Percentiles rank a stretch among this genome's conserved stretches.
These are phyloP conservation scores for Neuroscelio doddi DNA, from an alignment of 2,888 invertebrate species.

Conservation along the genomic window DNA sequence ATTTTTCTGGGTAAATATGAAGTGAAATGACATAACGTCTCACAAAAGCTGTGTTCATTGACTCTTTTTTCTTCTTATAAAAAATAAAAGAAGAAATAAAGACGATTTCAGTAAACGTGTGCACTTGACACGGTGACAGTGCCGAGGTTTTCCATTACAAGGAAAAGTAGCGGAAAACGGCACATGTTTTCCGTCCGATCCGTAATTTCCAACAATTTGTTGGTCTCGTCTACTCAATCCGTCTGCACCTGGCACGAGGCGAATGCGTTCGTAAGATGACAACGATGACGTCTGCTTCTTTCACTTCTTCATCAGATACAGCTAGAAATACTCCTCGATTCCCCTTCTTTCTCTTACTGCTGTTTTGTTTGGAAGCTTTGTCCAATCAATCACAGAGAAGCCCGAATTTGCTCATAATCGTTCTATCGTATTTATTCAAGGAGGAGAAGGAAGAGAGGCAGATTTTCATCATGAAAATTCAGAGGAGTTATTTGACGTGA, in stretches of 20 bases:
- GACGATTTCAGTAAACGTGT: slow-evolving; percentile 13
- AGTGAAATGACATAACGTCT: too few relatives aligned
- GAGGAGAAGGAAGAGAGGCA: too few relatives aligned
- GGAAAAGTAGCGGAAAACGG: slow-evolving; percentile 34
- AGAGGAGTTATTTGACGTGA: too few relatives aligned
- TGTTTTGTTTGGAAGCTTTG: slow-evolving; percentile 30
- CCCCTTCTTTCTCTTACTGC: neutral
- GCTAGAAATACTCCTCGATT: slow-evolving; percentile 22
- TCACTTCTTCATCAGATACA: slow-evolving; percentile 18
- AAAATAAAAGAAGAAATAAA: neutral
- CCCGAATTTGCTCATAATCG: slow-evolving; percentile 20
- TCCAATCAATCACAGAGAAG: slow-evolving; percentile 35
- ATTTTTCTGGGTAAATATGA: too few relatives aligned
- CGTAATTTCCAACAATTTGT: slow-evolving; percentile 51
- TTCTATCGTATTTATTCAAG: too few relatives aligned
- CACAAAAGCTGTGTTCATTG: too few relatives aligned
- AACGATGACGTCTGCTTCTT: slow-evolving; percentile 3
- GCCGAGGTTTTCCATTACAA: slow-evolving; percentile 50
- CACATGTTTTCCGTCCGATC: slow-evolving; percentile 8
- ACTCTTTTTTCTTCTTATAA: too few relatives aligned
- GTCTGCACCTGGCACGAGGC: slow-evolving; percentile 32
- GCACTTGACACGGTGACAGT: slow-evolving; percentile 24
- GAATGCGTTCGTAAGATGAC: slow-evolving; percentile 2
- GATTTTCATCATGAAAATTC: too few relatives aligned
- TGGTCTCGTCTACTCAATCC: slow-evolving; percentile 32